These are phyloP conservation scores for Hippocampus guttulatus DNA, from an alignment of 2,113 vertebrate genomes.

Conservation along the genomic window DNA sequence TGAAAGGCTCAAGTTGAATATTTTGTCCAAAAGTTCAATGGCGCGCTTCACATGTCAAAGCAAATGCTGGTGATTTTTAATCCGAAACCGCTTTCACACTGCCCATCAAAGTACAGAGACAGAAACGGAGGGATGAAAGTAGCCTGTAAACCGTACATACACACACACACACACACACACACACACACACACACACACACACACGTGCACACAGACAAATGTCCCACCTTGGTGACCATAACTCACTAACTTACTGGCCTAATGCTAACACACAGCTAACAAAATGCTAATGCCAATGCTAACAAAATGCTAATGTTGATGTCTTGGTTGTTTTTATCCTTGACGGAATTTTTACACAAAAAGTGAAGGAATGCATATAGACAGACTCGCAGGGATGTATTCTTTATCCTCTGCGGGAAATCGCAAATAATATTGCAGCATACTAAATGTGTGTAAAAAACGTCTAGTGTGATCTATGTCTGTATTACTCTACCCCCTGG, in stretches of 20 bases:
- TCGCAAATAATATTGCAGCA: neutral
- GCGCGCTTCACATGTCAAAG: neutral
- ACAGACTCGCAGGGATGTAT: neutral
- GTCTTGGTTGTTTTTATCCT: too few species aligned
- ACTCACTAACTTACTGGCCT: too few species aligned
- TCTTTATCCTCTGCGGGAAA: neutral
- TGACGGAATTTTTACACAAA: neutral
- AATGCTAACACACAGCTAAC: too few species aligned
- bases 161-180: neutral
- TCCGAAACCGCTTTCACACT: neutral
- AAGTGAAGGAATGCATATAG: neutral
- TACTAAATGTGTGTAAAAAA: too few species aligned
- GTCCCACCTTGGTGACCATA: neutral
- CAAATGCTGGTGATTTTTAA: neutral
- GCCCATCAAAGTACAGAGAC: too few species aligned
- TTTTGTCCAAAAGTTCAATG: neutral
- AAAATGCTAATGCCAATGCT: too few species aligned
- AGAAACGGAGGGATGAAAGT: too few species aligned
- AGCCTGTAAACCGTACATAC: neutral
- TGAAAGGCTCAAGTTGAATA: neutral
- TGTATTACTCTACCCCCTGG: neutral
- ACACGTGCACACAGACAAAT: neutral
- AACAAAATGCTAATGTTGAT: too few species aligned
- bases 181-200: too few species aligned
- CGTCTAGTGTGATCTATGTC: neutral